Evolutionary conservation across 1,140 invertebrate species (phyloP), one percentile per base, ranked within the genome.

Genomic region (Apis florea): DNA sequence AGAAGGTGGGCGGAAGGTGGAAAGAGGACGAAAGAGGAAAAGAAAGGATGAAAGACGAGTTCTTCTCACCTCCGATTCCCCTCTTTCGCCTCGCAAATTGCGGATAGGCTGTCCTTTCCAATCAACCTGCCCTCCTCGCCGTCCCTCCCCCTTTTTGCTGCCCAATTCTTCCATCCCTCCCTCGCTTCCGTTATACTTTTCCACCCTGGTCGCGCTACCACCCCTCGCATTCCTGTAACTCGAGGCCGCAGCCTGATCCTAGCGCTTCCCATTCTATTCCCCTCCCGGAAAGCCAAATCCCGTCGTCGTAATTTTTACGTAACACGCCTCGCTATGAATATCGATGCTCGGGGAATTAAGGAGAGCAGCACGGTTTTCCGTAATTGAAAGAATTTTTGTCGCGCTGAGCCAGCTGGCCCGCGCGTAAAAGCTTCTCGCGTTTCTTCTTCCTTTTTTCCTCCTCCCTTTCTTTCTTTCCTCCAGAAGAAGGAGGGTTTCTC

Each of bases 351-450:
- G 56, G 82, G 71, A 88, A 84, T 89, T 88, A 89, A 84, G 85
- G 89, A 86, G 88, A 89, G 82, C 82, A 89, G 82, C 82, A 89
- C 89, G 85, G 85, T 89, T 87, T 87, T 89, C 81, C 85, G 87
- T 90, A 90, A 90, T 90, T 90, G 90, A 90, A 90, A 90, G 90
- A 90, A 90, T 90, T 90, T 90, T 89, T 90, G 84, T 86, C 85
- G 73, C 82, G 85, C 81, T 85, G 88, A 90, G 82, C 87, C 90
- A 90, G 90, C 90, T 91, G 89, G 90, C 72, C 82, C 54, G 66
- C 79, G 73, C 82, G 88, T 91, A 90, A 91, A 91, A 90, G 86
- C 31, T 66, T 74, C 78, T 47, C 64, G 69, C 75, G 70, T 77
- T 81, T 64, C n/a, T 4, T 15, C 13, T 31, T 19, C 17, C 24